Evolutionary conservation across 1,140 invertebrate genomes (phyloP).

Genomic region (Kradibia gibbosae): DNA sequence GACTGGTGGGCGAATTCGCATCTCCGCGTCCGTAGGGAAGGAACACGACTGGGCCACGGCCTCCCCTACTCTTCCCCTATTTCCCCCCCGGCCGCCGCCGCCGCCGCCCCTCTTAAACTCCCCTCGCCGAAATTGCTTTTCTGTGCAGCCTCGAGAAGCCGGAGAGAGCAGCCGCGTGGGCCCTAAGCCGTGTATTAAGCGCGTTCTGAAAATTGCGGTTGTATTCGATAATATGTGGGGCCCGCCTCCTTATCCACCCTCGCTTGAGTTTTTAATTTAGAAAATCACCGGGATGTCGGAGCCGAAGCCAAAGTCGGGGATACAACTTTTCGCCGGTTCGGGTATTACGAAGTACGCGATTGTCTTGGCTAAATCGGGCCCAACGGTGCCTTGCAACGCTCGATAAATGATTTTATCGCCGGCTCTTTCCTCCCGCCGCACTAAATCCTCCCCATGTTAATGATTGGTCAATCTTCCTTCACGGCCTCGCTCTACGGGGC

Average conservation of each 20-base stretch:
- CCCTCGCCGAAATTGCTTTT: constrained; percentile 46
- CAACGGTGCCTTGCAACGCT: no score
- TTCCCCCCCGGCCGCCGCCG: neutral
- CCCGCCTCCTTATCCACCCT: neutral
- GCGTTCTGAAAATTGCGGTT: constrained; percentile 6
- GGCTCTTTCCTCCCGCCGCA: neutral
- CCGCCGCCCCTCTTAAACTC: neutral
- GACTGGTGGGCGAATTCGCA: neutral
- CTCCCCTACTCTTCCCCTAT: neutral
- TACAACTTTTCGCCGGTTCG: neutral
- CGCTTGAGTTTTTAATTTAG: constrained; percentile 14
- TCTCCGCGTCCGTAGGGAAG: neutral
- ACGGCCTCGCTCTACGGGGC: no score
- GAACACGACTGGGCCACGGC: neutral
- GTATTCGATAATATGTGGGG: constrained; percentile 8
- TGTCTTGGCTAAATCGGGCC: no score
- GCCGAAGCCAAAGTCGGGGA: no score
- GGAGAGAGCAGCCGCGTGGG: neutral
- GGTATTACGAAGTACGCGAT: neutral
- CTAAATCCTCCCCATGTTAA: neutral
- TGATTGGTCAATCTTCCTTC: neutral
- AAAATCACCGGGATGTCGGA: neutral
- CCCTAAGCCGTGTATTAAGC: constrained; percentile 4
- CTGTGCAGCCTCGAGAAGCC: constrained; percentile 43
- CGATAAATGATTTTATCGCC: neutral